phyloP scores from a whole-genome alignment of 2,888 invertebrate species.

The Drosophila antonietae region DNA sequence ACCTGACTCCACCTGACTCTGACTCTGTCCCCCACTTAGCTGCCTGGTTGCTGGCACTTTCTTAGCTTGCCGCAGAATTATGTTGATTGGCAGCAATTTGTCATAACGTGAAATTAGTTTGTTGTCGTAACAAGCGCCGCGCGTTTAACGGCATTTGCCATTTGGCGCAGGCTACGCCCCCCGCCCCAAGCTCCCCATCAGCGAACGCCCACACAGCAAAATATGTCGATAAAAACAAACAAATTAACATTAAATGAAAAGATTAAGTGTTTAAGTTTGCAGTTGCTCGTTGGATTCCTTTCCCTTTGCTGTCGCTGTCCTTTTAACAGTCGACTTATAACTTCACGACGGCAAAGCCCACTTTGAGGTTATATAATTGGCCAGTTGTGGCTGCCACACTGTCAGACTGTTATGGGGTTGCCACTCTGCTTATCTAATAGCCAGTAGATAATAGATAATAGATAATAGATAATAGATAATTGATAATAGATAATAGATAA shows the following conservation, averaged over 20 bases:
- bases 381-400: conserved; percentile 28
- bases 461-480: background rate
- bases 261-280: conserved; percentile 81
- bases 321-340: conserved; percentile 49
- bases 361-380: conserved; percentile 59
- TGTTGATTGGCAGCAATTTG: conserved; percentile 82
- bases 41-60: conserved; percentile 61
- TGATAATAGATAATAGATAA: background rate
- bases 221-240: conserved; percentile 81
- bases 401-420: background rate
- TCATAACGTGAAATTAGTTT: conserved; percentile 80
- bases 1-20: background rate
- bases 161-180: conserved; percentile 24
- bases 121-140: conserved; percentile 81
- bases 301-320: conserved; percentile 19
- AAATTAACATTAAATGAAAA: conserved; percentile 81
- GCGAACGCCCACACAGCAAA: conserved; percentile 45
- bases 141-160: conserved; percentile 69
- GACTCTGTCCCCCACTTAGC: background rate
- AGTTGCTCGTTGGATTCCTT: conserved; percentile 46
- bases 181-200: background rate
- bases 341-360: conserved; percentile 39
- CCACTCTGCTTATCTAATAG: background rate
- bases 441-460: background rate
- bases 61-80: conserved; percentile 70